phyloP scores from a whole-genome alignment of 2,888 invertebrate species.

The Ophion ventricosus region DNA sequence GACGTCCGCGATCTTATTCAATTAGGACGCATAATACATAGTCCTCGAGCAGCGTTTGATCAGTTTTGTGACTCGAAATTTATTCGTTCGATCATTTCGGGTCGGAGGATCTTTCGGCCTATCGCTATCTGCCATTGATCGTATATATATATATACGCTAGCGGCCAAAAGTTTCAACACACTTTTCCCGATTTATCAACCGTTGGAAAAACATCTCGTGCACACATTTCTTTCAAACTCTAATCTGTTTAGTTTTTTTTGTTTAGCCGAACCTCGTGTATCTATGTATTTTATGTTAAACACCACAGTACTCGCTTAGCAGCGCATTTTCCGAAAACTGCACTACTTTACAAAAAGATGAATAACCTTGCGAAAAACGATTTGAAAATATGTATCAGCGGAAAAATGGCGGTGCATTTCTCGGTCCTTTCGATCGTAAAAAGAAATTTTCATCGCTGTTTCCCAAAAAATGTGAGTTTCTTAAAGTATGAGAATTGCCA shows the following conservation, averaged over 20 bases:
- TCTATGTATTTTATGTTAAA: not conserved
- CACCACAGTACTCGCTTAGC: not conserved
- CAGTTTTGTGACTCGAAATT: conserved; percentile 14
- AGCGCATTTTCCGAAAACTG: not conserved
- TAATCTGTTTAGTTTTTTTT: not conserved
- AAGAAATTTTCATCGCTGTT: not conserved
- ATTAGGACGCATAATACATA: not conserved
- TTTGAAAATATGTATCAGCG: not conserved
- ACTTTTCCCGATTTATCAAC: too few relatives aligned
- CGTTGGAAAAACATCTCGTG: too few relatives aligned
- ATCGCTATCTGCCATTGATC: too few relatives aligned
- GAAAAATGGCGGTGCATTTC: not conserved
- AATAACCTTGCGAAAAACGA: too few relatives aligned
- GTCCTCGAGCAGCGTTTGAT: not conserved
- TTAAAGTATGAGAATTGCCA: not conserved
- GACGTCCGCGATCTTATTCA: conserved; percentile 12
- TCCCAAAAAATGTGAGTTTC: not conserved
- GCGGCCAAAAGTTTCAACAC: not conserved
- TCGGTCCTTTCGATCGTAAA: not conserved
- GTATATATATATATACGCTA: not conserved
- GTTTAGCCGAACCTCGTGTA: not conserved
- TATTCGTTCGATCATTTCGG: not conserved
- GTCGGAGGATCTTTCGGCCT: too few relatives aligned
- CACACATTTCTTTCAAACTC: not conserved
- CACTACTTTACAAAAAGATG: not conserved